Evolutionary conservation across 2,888 invertebrate species (phyloP).

Genomic region (Incurvaria masculella): DNA sequence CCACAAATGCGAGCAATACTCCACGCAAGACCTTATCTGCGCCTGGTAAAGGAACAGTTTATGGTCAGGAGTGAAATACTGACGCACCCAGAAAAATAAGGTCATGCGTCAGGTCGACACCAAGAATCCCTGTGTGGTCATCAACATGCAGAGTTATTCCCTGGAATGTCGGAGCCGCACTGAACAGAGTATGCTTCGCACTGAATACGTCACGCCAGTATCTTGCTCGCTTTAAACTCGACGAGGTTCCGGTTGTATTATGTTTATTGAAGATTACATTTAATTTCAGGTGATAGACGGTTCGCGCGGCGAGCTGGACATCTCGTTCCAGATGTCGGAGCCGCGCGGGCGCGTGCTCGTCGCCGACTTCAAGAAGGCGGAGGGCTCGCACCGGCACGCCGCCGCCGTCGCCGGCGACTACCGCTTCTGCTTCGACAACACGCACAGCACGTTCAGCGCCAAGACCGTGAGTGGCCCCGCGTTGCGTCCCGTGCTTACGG

Average conservation of each 20-base stretch:
- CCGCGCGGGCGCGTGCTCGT: conserved; percentile 63
- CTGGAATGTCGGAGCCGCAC: no score
- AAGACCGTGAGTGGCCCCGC: conserved; percentile 63
- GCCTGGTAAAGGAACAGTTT: no score
- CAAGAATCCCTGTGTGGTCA: neutral
- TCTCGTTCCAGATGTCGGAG: conserved; percentile 71
- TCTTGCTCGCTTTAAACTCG: neutral
- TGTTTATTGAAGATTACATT: neutral
- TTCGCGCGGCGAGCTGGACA: conserved; percentile 72
- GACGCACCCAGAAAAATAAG: no score
- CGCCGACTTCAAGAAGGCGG: conserved; percentile 68
- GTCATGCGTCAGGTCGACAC: no score
- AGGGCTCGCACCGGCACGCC: conserved; percentile 64
- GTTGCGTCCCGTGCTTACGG: no score
- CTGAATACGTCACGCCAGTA: neutral
- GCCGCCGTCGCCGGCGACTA: conserved; percentile 68
- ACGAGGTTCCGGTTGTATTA: neutral
- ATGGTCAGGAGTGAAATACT: no score
- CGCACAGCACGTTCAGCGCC: conserved; percentile 72
- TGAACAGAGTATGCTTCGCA: neutral
- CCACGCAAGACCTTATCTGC: no score
- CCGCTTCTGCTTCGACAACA: conserved; percentile 85
- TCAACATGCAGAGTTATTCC: no score
- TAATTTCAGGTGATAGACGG: conserved; percentile 73
- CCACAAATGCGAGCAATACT: no score